Evolutionary conservation across 2,113 vertebrate species (phyloP).

Genomic region (Alaudala cheleensis): DNA sequence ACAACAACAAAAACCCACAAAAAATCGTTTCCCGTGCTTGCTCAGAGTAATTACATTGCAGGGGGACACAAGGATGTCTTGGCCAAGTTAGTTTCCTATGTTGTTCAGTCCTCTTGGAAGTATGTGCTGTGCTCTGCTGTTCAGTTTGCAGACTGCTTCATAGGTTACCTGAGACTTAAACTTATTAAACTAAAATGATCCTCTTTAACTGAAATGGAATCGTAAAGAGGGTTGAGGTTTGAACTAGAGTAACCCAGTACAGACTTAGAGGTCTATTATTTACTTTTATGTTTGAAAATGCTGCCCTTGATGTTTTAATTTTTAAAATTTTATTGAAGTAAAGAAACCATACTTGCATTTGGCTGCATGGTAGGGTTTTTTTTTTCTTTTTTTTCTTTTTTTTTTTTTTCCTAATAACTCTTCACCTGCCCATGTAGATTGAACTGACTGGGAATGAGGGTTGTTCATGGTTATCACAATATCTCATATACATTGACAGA

Average conservation of each 20-base stretch:
- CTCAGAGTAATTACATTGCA: accelerated
- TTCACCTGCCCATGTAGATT: not conserved
- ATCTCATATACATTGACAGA: not conserved
- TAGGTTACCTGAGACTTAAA: not conserved
- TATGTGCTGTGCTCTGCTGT: not conserved
- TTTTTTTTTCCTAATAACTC: not conserved
- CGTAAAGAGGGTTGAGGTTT: not conserved
- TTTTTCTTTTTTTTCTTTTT: not conserved
- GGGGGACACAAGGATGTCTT: not conserved
- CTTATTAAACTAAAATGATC: not conserved
- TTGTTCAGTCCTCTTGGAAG: not conserved
- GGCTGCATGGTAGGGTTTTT: not conserved
- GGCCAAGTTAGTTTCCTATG: not conserved
- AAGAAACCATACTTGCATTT: not conserved
- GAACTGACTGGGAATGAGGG: not conserved
- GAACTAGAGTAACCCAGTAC: not conserved
- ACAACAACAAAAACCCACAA: too few relatives aligned
- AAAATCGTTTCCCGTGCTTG: not conserved
- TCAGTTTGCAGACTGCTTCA: not conserved
- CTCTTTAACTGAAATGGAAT: not conserved
- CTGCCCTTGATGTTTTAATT: not conserved
- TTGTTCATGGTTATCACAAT: not conserved
- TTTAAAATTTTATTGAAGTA: not conserved
- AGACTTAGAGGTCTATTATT: not conserved
- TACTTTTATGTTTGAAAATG: not conserved